phyloP scores from a whole-genome alignment of 2,888 invertebrate genomes.

The Andrena trimmerana region DNA sequence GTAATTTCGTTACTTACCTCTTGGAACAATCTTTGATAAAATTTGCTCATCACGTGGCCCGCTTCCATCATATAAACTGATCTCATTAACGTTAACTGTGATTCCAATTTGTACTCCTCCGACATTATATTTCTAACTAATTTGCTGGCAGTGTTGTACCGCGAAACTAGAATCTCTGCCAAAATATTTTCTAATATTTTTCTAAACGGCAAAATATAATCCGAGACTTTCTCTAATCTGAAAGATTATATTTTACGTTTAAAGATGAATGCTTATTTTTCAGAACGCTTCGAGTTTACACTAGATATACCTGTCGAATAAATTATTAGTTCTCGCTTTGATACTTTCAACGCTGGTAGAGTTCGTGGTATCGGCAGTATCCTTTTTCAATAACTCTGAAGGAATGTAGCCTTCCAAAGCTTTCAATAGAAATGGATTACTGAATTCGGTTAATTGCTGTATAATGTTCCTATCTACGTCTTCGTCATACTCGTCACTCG shows the following conservation, averaged over 20 bases:
- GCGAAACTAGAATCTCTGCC: slow-evolving; percentile 83
- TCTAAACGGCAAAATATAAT: slow-evolving; percentile 83
- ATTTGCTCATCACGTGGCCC: slow-evolving; percentile 86
- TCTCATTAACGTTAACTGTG: slow-evolving; percentile 85
- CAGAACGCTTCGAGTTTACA: slow-evolving; percentile 4
- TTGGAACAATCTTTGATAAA: slow-evolving; percentile 85
- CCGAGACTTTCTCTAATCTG: slow-evolving; percentile 76
- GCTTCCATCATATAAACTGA: slow-evolving; percentile 86
- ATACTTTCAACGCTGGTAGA: background rate
- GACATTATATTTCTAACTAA: slow-evolving; percentile 86
- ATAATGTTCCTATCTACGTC: slow-evolving; percentile 77
- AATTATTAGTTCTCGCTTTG: slow-evolving; percentile 28
- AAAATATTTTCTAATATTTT: slow-evolving; percentile 84
- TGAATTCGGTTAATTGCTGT: slow-evolving; percentile 76
- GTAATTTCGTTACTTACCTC: slow-evolving; percentile 80
- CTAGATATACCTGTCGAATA: slow-evolving; percentile 61
- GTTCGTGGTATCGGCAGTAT: slow-evolving; percentile 44
- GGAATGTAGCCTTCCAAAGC: slow-evolving; percentile 85
- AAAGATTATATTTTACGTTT: slow-evolving; percentile 17
- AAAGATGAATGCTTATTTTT: background rate
- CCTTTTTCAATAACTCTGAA: slow-evolving; percentile 61
- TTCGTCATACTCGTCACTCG: slow-evolving; percentile 47
- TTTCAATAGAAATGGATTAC: slow-evolving; percentile 85
- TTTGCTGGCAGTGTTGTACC: slow-evolving; percentile 84
- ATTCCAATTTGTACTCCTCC: slow-evolving; percentile 85